Conservation (phyloP, 1,140 invertebrate genomes). For the Solen grandis region DNA sequence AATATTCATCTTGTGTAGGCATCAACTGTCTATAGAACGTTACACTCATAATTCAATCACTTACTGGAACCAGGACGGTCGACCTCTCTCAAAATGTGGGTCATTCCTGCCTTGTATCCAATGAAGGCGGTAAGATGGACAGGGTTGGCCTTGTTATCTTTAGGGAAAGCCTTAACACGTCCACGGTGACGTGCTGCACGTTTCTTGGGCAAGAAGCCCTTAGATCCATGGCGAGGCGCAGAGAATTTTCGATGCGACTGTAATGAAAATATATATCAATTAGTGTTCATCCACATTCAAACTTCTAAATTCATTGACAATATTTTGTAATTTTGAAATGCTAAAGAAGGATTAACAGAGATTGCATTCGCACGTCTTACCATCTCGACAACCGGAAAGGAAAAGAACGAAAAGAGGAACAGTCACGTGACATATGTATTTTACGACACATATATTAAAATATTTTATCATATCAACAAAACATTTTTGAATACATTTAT, state of each 20-base stretch:
- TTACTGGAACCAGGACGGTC: slow-evolving; percentile 99
- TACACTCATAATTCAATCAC: no score
- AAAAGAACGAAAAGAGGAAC: slow-evolving; percentile 48
- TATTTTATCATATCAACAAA: background rate
- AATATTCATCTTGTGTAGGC: no score
- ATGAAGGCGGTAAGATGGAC: slow-evolving; percentile 99
- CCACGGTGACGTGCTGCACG: slow-evolving; percentile 96
- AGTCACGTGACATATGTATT: slow-evolving; percentile 17
- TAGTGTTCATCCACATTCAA: no score
- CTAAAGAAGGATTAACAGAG: no score
- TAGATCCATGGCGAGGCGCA: slow-evolving; percentile 99
- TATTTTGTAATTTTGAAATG: no score
- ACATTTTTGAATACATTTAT: no score
- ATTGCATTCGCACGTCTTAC: slow-evolving; percentile 42
- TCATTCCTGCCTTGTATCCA: slow-evolving; percentile 99
- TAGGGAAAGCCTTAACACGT: slow-evolving; percentile 99
- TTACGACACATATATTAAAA: slow-evolving; percentile 32
- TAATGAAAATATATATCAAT: slow-evolving; percentile 78
- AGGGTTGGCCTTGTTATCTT: slow-evolving; percentile 97
- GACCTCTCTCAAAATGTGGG: slow-evolving; percentile 98
- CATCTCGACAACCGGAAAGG: slow-evolving; percentile 51
- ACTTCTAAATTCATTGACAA: no score
- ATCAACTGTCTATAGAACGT: no score
- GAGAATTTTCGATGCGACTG: slow-evolving; percentile 99
- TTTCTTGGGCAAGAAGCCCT: slow-evolving; percentile 99